Percentiles rank a stretch among this genome's conserved stretches.
phyloP scores from a whole-genome alignment of 2,888 invertebrate species.

The Diaprepes abbreviatus region DNA sequence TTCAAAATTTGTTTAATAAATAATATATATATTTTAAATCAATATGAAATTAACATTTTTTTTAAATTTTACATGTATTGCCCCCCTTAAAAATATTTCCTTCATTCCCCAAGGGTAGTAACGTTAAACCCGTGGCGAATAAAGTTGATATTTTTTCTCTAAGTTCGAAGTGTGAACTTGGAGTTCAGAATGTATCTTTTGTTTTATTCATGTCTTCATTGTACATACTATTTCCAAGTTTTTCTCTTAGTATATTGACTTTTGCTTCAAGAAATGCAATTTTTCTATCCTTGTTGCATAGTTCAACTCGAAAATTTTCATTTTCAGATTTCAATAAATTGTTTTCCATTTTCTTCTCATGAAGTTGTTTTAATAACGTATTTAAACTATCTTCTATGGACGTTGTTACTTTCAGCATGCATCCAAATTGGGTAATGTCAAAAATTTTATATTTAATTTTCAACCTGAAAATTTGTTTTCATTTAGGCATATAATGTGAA shows the following conservation, averaged over 20 bases:
- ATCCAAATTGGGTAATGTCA: conserved; percentile 55
- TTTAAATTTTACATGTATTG: too few species aligned
- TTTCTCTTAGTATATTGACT: conserved; percentile 42
- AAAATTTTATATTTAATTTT: conserved; percentile 48
- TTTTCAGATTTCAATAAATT: conserved; percentile 23
- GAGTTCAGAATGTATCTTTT: too few species aligned
- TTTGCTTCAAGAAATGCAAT: conserved; percentile 49
- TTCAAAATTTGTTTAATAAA: too few species aligned
- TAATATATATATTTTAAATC: too few species aligned
- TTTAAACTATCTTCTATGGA: conserved; percentile 49
- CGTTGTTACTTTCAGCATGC: conserved; percentile 54
- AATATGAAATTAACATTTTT: too few species aligned
- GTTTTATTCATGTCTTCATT: too few species aligned
- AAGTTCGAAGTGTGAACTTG: too few species aligned
- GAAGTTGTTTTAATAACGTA: conserved; percentile 45
- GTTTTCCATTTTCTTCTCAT: conserved; percentile 42
- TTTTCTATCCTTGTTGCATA: conserved; percentile 34
- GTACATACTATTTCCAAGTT: conserved; percentile 49
- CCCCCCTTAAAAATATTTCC: too few species aligned
- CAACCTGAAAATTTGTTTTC: conserved; percentile 35
- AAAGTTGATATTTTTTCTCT: too few species aligned
- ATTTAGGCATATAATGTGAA: too few species aligned
- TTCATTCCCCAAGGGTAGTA: too few species aligned
- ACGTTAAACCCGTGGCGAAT: too few species aligned
- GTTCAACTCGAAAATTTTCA: conserved; percentile 29